Evolutionary conservation across 2,113 vertebrate species (phyloP).

Genomic region (Melanotaenia duboulayi): DNA sequence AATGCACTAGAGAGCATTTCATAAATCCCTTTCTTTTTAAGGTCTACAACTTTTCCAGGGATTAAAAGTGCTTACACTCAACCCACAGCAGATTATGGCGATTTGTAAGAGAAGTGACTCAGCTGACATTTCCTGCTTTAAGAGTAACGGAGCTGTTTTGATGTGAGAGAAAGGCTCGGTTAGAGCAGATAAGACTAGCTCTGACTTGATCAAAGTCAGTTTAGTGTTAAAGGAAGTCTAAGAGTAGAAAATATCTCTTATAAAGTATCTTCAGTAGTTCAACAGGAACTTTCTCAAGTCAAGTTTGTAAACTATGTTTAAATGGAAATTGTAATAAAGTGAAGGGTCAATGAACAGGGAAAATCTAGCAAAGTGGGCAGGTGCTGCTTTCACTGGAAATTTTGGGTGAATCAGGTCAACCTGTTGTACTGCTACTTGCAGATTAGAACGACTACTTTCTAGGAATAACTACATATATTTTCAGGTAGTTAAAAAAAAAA

Average conservation of each 20-base stretch:
- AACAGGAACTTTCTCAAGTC: not conserved
- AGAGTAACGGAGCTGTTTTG: not conserved
- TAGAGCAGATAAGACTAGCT: not conserved
- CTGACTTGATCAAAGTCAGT: not conserved
- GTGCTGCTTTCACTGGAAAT: not conserved
- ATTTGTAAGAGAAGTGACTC: not conserved
- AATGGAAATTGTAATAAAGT: not conserved
- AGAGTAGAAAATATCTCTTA: not conserved
- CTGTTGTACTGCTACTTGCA: not conserved
- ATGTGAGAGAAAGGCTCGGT: not conserved
- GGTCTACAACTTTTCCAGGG: not conserved
- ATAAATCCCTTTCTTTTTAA: not conserved
- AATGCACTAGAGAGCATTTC: no score
- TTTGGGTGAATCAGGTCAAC: not conserved
- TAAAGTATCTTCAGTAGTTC: not conserved
- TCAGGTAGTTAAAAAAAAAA: not conserved
- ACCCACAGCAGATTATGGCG: not conserved
- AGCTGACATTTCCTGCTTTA: not conserved
- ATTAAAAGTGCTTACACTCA: not conserved
- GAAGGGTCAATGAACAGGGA: not conserved
- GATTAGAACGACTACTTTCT: not conserved
- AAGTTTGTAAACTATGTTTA: not conserved
- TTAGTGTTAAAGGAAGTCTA: not conserved
- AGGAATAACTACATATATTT: not conserved
- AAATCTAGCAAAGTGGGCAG: not conserved